Evolutionary conservation across 2,888 invertebrate genomes (phyloP), one percentile per base, ranked within the genome.

Genomic region (Augochlorella aurata): DNA sequence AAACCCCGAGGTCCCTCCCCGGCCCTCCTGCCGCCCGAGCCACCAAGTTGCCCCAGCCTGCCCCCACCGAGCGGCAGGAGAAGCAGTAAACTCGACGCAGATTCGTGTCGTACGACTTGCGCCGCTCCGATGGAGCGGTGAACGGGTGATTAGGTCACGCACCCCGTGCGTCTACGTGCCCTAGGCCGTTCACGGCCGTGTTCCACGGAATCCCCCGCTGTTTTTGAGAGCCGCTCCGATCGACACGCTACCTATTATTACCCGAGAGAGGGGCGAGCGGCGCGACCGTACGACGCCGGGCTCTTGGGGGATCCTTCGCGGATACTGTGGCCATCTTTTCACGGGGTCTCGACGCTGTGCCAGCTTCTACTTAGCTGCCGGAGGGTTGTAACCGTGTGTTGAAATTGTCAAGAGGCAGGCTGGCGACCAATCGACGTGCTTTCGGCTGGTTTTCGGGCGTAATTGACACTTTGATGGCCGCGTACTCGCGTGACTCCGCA

Each of bases 61-160:
- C 45, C 54, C 54, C 38, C 63, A 5, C 68, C 58, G 7, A 38
- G 38, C 47, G 47, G 47, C 47, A 9, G 44, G 24, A 66, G 69
- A 68, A 80, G 74, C 74, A 76, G 77, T 77, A 81, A 81, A 82
- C 84, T 76, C 77, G 69, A 82, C 83, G 77, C 72, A 74, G 80
- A 83, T 85, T 77, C 85, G 79, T 82, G 77, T 78, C 77, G 73
- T 74, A 80, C 65, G 68, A 82, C 81, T 79, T 77, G 68, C 75
- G 77, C 61, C 74, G 71, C 79, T 83, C 72, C 84, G 77, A 83
- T 82, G 78, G 83, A 85, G 88, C 88, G 87, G 90, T 89, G 92
- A 91, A 90, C 91, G 91, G 90, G 90, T 91, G 92, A 92, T 92
- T 92, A 90, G 91, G 92, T 92, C 92, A 92, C 92, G 91, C 91